Evolutionary conservation across 2,113 vertebrate species (phyloP).

Genomic region (Rhizomys pruinosus): DNA sequence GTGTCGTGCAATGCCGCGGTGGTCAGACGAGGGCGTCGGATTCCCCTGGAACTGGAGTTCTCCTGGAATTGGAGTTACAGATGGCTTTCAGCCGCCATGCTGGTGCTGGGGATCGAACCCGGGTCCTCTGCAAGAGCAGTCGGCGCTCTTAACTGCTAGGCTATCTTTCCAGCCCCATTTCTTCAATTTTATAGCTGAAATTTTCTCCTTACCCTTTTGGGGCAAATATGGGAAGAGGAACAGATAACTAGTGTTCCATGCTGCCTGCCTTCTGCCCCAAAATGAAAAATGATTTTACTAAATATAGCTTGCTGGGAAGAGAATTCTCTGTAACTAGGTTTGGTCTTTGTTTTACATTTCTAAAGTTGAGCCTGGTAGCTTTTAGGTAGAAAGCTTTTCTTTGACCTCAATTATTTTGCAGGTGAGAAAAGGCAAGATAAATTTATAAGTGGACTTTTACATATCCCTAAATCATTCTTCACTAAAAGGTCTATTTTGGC

Average conservation of each 20-base stretch:
- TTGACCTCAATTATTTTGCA: constrained; percentile 52
- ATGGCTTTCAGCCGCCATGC: too few relatives aligned
- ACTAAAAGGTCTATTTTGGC: constrained; percentile 60
- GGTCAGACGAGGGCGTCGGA: too few relatives aligned
- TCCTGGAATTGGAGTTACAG: too few relatives aligned
- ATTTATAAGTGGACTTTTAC: constrained; percentile 65
- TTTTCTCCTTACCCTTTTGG: constrained; percentile 3
- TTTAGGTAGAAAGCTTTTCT: constrained; percentile 52
- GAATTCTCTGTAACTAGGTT: constrained; percentile 56
- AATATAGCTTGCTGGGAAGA: constrained; percentile 60
- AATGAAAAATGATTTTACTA: constrained; percentile 66
- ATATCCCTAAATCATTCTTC: constrained; percentile 7
- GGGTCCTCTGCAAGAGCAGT: too few relatives aligned
- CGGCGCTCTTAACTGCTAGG: too few relatives aligned
- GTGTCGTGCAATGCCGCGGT: too few relatives aligned
- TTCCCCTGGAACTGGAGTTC: too few relatives aligned
- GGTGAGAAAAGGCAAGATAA: constrained; percentile 51
- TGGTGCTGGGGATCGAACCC: too few relatives aligned
- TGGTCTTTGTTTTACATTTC: constrained; percentile 58
- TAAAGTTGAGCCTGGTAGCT: constrained; percentile 51
- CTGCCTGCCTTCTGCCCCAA: constrained; percentile 46
- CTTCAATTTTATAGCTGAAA: constrained; percentile 22
- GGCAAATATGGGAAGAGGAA: constrained; percentile 33
- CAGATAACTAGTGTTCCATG: constrained; percentile 2
- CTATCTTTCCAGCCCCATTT: too few relatives aligned